These are phyloP conservation scores for Luehdorfia chinensis DNA, from an alignment of 1,140 invertebrate genomes.

Conservation along the genomic window DNA sequence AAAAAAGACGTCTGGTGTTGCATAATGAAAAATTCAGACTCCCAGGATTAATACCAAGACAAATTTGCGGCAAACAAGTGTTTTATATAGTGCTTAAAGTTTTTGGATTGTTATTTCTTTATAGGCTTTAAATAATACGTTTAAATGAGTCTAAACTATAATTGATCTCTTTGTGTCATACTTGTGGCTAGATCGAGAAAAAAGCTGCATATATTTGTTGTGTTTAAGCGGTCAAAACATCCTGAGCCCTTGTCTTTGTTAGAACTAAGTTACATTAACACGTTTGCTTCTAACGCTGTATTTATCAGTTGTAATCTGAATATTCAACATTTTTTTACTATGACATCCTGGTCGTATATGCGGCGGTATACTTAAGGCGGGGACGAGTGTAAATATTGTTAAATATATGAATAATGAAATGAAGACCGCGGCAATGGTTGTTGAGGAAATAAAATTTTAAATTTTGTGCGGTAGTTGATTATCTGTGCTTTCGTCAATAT, in stretches of 20 bases:
- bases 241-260: background rate
- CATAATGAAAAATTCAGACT: no score
- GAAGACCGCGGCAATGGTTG: slow-evolving; percentile 35
- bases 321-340: no score
- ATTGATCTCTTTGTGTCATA: slow-evolving; percentile 1
- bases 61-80: background rate
- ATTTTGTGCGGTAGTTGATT: slow-evolving; percentile 28
- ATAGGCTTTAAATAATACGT: slow-evolving; percentile 1
- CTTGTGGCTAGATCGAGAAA: background rate
- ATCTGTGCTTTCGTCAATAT: slow-evolving; percentile 22
- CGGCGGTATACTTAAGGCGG: slow-evolving; percentile 11
- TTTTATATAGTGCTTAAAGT: background rate
- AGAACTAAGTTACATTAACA: no score
- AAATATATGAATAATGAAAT: slow-evolving; percentile 21
- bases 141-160: background rate
- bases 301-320: no score
- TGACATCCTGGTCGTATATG: no score
- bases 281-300: no score
- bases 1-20: no score
- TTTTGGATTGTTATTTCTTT: slow-evolving; percentile 4
- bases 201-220: background rate
- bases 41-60: no score
- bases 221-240: background rate
- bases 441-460: slow-evolving; percentile 45
- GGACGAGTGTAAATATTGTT: slow-evolving; percentile 50